A percentile compares a stretch with the other conserved stretches of the same genome.
These are phyloP conservation scores for Eulemur macaco DNA, from an alignment of 2,113 vertebrate genomes.

Conservation along the genomic window DNA sequence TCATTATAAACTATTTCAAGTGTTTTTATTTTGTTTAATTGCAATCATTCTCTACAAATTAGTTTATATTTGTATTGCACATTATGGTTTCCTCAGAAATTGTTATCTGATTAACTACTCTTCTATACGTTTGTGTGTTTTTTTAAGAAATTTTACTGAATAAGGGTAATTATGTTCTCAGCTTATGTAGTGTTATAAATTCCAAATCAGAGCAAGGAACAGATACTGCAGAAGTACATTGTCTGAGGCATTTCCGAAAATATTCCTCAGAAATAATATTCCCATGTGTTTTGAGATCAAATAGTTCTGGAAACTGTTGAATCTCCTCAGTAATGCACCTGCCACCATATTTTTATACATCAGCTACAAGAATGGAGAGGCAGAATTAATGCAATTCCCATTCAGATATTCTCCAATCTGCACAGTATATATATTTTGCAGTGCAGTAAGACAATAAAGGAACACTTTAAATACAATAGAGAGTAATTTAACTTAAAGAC, in stretches of 20 bases:
- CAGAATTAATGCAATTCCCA: not conserved
- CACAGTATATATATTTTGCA: not conserved
- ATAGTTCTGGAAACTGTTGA: conserved; percentile 37
- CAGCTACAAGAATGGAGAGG: not conserved
- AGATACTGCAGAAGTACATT: not conserved
- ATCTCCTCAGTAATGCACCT: not conserved
- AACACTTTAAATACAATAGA: not conserved
- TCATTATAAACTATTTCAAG: not conserved
- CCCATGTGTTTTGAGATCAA: not conserved
- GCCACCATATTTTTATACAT: not conserved
- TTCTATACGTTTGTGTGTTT: not conserved
- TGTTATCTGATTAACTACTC: not conserved
- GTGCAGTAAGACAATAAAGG: not conserved
- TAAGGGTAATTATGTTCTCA: not conserved
- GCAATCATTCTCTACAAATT: not conserved
- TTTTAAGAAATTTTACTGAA: not conserved
- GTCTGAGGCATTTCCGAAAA: not conserved
- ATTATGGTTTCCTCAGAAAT: not conserved
- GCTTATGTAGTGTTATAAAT: not conserved
- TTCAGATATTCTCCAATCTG: not conserved
- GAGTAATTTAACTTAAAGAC: not conserved
- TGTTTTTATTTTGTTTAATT: not conserved
- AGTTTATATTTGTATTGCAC: not conserved
- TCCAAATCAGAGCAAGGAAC: not conserved
- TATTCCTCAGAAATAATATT: not conserved